Evolutionary conservation across 2,797 vertebrate genomes (phyloP), one percentile per base, ranked within the genome.

Genomic region (Galagoides demidoff): DNA sequence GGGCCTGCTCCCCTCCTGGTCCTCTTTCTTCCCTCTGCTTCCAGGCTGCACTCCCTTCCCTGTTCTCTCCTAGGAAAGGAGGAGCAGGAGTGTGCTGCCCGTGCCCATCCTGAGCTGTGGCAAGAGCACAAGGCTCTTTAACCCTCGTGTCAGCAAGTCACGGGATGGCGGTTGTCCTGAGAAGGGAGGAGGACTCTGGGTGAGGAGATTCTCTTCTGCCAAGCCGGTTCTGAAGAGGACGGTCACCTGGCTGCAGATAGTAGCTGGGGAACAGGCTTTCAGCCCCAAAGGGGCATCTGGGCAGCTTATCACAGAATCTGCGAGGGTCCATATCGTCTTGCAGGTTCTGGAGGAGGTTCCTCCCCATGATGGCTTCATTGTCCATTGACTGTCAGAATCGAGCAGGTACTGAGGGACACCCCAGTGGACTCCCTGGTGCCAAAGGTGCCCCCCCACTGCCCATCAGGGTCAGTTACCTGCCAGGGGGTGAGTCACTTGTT

Each of bases 61-160:
- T 71, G 1, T 34, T 31, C 43, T 57, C 20, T 79, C 37, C 71
- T 31, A 57, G 52, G 45, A 52, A 78, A 66, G 83, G n/a, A 52
- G 43, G 43, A 63, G 63, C 59, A 22, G 23, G n/a, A 55, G 23
- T 22, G 9, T 34, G 63, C 25, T 63, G 27, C 4, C 5, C 0
- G 0, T 22, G 12, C 52, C 61, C 55, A 7, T 39, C 31, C 68
- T 2, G 55, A 83, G 88, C 68, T 61, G 45, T 20, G 34, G 63
- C 4, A 57, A 71, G 22, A 20, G 49, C 7, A 8, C 17, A 17
- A 20, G 34, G 39, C 8, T 77, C 57, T 85, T 64, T 20, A 7
- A 39, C 34, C 14, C 5, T 3, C 12, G 0, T 14, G 14, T 12
- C 49, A 43, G 39, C 6, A 9, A 34, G 49, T 25, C n/a, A 14